phyloP scores from a whole-genome alignment of 2,888 invertebrate genomes.

The Gisinianus flammeolus region DNA sequence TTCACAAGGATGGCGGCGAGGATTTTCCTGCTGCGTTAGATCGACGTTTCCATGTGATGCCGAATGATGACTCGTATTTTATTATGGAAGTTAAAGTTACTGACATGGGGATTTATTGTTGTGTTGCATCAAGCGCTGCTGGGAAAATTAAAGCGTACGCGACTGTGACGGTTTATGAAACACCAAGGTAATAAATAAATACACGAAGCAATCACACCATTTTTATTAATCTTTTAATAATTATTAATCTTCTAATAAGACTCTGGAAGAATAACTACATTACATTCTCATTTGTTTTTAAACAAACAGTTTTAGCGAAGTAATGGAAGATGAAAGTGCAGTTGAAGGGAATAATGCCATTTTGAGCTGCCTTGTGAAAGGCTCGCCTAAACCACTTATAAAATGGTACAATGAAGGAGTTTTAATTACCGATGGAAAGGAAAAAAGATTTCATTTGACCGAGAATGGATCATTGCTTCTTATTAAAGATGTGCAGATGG shows the following conservation, averaged over 20 bases:
- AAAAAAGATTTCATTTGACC: constrained; percentile 78
- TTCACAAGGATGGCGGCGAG: constrained; percentile 70
- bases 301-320: constrained; percentile 83
- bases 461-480: constrained; percentile 86
- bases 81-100: constrained; percentile 87
- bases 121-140: constrained; percentile 88
- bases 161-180: constrained; percentile 74
- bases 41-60: constrained; percentile 89
- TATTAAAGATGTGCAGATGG: constrained; percentile 77
- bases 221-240: too few species aligned
- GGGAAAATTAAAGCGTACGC: constrained; percentile 87
- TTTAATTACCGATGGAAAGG: constrained; percentile 70
- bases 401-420: constrained; percentile 85
- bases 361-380: constrained; percentile 84
- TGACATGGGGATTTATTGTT: constrained; percentile 92
- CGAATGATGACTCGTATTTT: constrained; percentile 87
- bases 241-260: too few species aligned
- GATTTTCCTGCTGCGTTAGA: constrained; percentile 95
- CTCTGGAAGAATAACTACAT: constrained; percentile 7
- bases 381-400: constrained; percentile 80
- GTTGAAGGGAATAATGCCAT: constrained; percentile 83
- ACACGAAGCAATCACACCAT: not conserved
- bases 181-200: constrained; percentile 61
- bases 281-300: constrained; percentile 65
- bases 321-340: constrained; percentile 80